These are phyloP conservation scores for Diuraphis noxia DNA, from an alignment of 1,140 invertebrate species.

Conservation along the genomic window DNA sequence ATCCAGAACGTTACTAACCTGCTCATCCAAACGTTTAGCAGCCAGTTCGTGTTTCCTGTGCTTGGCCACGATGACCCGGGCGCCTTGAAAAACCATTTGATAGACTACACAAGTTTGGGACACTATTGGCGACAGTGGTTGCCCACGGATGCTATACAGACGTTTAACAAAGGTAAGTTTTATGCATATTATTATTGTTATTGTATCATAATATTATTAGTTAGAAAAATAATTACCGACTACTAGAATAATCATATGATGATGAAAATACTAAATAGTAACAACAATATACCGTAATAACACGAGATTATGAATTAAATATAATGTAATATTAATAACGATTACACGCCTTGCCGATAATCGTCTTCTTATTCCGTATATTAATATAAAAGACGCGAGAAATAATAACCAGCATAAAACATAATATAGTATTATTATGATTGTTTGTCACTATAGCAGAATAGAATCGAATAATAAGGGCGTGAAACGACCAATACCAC, in stretches of 20 bases:
- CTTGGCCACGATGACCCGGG: constrained; percentile 78
- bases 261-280: neutral
- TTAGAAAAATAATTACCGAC: too few relatives aligned
- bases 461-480: neutral
- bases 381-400: neutral
- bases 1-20: constrained; percentile 78
- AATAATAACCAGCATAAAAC: neutral
- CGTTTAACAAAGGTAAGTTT: constrained; percentile 74
- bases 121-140: constrained; percentile 80
- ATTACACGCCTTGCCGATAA: neutral
- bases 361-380: neutral
- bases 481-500: neutral
- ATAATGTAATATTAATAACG: too few relatives aligned
- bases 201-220: neutral
- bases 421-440: neutral
- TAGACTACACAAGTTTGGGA: constrained; percentile 66
- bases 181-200: constrained; percentile 20
- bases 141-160: constrained; percentile 75
- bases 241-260: too few relatives aligned
- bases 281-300: neutral
- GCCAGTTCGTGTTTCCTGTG: constrained; percentile 80
- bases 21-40: constrained; percentile 74
- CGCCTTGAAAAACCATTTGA: constrained; percentile 60
- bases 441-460: neutral
- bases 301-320: neutral